A percentile compares a stretch with the other conserved stretches of the same genome.
Evolutionary conservation across 1,140 invertebrate species (phyloP).

Genomic region (Anadara kagoshimensis): DNA sequence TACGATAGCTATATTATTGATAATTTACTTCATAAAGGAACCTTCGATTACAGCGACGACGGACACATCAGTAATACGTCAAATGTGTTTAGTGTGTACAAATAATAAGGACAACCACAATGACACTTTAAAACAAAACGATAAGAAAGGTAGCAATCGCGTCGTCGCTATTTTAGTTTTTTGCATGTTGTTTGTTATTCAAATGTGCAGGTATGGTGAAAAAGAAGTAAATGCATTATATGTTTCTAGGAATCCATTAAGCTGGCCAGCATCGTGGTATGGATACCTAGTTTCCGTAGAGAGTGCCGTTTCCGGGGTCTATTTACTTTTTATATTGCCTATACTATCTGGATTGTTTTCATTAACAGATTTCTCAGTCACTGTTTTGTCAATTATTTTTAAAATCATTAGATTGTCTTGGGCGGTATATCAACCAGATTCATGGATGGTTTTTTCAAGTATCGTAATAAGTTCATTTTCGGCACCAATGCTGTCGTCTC

Average conservation of each 20-base stretch:
- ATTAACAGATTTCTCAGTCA: conserved; percentile 54
- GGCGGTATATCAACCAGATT: conserved; percentile 57
- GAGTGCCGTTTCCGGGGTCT: conserved; percentile 63
- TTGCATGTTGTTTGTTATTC: conserved; percentile 46
- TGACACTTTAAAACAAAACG: conserved; percentile 49
- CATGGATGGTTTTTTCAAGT: conserved; percentile 67
- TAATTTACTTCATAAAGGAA: conserved; percentile 50
- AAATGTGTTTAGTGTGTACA: conserved; percentile 40
- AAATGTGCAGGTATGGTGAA: conserved; percentile 66
- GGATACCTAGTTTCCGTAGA: conserved; percentile 68
- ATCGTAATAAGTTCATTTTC: conserved; percentile 59
- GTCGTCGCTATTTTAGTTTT: conserved; percentile 48
- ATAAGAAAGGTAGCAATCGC: conserved; percentile 40
- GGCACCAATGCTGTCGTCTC: conserved; percentile 60
- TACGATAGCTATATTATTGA: conserved; percentile 41
- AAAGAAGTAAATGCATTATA: conserved; percentile 66
- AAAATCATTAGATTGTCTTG: conserved; percentile 60
- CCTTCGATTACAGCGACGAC: conserved; percentile 24
- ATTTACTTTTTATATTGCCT: conserved; percentile 62
- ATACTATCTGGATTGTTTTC: conserved; percentile 55
- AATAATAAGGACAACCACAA: conserved; percentile 48
- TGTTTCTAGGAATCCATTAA: conserved; percentile 59
- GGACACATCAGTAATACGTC: background rate
- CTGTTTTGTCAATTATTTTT: conserved; percentile 59
- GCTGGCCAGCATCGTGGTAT: conserved; percentile 66